Evolutionary conservation across 2,888 invertebrate species (phyloP).

Genomic region (Sphaeridia pumilis): DNA sequence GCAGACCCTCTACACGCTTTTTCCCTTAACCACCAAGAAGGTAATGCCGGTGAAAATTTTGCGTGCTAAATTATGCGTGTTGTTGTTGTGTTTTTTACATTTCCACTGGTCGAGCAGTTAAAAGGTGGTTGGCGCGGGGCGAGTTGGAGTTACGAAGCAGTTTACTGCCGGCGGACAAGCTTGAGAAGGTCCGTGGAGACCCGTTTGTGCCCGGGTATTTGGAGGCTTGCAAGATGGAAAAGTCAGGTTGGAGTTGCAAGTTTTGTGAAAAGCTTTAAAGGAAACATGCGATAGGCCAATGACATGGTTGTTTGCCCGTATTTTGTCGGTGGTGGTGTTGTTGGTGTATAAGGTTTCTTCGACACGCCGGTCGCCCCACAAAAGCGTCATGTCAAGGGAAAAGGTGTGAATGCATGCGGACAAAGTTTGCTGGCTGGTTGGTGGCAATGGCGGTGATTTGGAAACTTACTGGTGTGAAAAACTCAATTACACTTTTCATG

Average conservation of each 20-base stretch:
- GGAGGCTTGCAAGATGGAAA: not conserved
- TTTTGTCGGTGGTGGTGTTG: too few relatives aligned
- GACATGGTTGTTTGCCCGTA: too few relatives aligned
- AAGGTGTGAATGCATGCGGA: not conserved
- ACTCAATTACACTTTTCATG: not conserved
- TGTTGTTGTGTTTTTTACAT: not conserved
- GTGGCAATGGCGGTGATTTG: not conserved
- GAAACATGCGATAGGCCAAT: conserved; percentile 3
- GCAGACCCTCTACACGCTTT: not conserved
- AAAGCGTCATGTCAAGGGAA: not conserved
- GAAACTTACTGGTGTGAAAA: conserved; percentile 2
- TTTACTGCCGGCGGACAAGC: too few relatives aligned
- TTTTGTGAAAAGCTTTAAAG: not conserved
- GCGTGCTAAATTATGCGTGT: conserved; percentile 1
- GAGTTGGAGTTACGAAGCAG: too few relatives aligned
- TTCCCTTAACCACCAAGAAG: not conserved
- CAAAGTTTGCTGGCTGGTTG: not conserved
- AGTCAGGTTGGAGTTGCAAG: not conserved
- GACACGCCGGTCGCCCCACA: too few relatives aligned
- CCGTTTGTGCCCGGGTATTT: not conserved
- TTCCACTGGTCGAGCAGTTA: not conserved
- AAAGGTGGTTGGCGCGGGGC: too few relatives aligned
- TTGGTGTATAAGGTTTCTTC: too few relatives aligned
- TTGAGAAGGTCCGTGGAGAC: not conserved
- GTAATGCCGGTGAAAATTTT: not conserved